Evolutionary conservation across 2,888 invertebrate genomes (phyloP), one percentile per base, ranked within the genome.

Genomic region (Leucophora obtusa): DNA sequence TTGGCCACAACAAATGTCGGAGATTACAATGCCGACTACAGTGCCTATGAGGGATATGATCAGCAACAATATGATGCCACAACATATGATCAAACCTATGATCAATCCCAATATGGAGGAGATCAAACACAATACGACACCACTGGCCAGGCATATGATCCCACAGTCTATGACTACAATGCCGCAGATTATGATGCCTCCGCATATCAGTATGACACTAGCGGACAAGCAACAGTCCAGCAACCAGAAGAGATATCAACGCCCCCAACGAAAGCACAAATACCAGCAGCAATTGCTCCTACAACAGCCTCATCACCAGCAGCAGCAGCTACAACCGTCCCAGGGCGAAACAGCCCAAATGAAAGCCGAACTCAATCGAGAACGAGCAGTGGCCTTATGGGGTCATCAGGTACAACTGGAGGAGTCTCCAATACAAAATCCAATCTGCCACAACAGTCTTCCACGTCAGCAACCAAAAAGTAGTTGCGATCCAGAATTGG

Each of bases 391-490:
- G 86, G 89, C 86, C 47, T 84, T 90, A 70, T 90, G 90, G 90
- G 90, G 90, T 35, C 87, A 87, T 60, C 87, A 89, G 78, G 82
- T 87, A 43, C 86, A 83, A 79, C 83, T 86, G 86, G 86, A 85
- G 35, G 83, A 81, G 50, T 84, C 85, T 68, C 84, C 85, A 82
- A 85, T 83, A 84, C 85, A 85, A 87, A 88, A 85, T 85, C 87
- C 84, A 62, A 85, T 87, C n/a, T 88, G 89, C 83, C 89, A 86
- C 89, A 90, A 90, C 90, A 90, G 90, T 84, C 90, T 89, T 80
- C 90, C 90, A 72, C 90, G 90, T 9, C 89, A 85, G 83, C 87
- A 86, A 84, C 89, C 87, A 86, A 89, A 87, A 87, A 89, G 86
- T 89, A 89, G 86, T 79, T 86, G 84, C 28, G 82, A 79, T 79